These are phyloP conservation scores for Trissoscelio sp. DNA, from an alignment of 2,888 invertebrate species.

Conservation along the genomic window DNA sequence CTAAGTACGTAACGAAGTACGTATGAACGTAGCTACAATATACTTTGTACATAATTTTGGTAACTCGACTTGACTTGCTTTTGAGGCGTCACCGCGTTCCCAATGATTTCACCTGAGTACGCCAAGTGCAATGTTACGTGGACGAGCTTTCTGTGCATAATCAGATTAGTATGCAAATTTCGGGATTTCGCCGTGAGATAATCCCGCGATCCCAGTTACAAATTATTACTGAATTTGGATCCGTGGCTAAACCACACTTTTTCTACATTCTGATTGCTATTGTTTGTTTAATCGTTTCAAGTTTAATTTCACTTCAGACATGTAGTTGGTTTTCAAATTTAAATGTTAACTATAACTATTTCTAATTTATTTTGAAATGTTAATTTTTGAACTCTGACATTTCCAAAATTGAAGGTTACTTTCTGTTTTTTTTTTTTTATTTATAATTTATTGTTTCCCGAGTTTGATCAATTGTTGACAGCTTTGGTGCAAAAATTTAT, in stretches of 20 bases:
- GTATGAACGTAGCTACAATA: slow-evolving; percentile 14
- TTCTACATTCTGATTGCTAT: not conserved
- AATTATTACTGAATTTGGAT: slow-evolving; percentile 23
- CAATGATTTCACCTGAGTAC: slow-evolving; percentile 22
- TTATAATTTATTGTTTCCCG: no score
- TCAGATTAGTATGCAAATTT: slow-evolving; percentile 38
- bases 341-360: no score
- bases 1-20: slow-evolving; percentile 39
- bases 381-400: not conserved
- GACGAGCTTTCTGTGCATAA: slow-evolving; percentile 28
- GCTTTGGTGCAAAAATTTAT: not conserved
- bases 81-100: slow-evolving; percentile 14
- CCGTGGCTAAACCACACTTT: not conserved
- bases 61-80: slow-evolving; percentile 27
- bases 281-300: not conserved
- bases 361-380: no score
- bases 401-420: no score
- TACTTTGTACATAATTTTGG: slow-evolving; percentile 47
- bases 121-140: slow-evolving; percentile 3
- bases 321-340: not conserved
- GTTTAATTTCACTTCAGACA: not conserved
- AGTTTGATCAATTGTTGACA: no score
- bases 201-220: not conserved
- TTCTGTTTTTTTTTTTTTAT: no score
- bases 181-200: slow-evolving; percentile 4